Conservation (phyloP, 1,140 invertebrate species). For the Megalonaias nervosa region DNA sequence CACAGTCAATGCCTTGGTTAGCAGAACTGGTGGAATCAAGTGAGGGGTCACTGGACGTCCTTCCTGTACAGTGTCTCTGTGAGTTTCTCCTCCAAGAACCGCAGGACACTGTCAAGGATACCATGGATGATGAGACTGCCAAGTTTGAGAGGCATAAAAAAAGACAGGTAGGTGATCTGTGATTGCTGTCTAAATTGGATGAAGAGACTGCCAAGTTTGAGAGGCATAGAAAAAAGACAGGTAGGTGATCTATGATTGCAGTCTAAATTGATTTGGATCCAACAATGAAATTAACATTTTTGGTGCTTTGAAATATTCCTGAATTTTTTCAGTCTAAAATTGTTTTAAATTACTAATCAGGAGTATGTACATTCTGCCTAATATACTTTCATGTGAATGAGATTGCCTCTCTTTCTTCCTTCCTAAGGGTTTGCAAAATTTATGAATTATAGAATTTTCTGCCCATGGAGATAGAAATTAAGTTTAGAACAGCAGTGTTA, state of each 20-base stretch:
- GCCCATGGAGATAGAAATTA: too few relatives aligned
- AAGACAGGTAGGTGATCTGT: conserved; percentile 52
- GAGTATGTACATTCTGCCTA: too few relatives aligned
- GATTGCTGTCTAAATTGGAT: conserved; percentile 23
- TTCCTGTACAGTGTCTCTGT: conserved; percentile 96
- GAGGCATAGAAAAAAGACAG: conserved; percentile 64
- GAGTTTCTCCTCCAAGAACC: conserved; percentile 89
- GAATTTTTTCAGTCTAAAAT: too few relatives aligned
- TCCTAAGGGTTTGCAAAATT: too few relatives aligned
- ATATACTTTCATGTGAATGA: too few relatives aligned
- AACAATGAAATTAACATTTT: too few relatives aligned
- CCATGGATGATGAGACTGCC: conserved; percentile 55
- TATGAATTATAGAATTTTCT: too few relatives aligned
- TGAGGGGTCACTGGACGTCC: conserved; percentile 86
- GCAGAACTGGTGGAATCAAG: conserved; percentile 94
- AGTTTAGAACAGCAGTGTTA: too few relatives aligned
- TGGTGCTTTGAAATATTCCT: too few relatives aligned
- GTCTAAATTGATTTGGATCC: too few relatives aligned
- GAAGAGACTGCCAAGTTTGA: conserved; percentile 61
- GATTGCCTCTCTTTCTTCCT: too few relatives aligned
- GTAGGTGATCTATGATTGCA: conserved; percentile 26
- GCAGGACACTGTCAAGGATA: conserved; percentile 37
- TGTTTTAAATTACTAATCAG: too few relatives aligned
- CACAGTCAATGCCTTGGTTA: conserved; percentile 96
- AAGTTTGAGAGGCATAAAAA: conserved; percentile 65